Conservation (phyloP, 2,113 vertebrate genomes). For the Sardina pilchardus region DNA sequence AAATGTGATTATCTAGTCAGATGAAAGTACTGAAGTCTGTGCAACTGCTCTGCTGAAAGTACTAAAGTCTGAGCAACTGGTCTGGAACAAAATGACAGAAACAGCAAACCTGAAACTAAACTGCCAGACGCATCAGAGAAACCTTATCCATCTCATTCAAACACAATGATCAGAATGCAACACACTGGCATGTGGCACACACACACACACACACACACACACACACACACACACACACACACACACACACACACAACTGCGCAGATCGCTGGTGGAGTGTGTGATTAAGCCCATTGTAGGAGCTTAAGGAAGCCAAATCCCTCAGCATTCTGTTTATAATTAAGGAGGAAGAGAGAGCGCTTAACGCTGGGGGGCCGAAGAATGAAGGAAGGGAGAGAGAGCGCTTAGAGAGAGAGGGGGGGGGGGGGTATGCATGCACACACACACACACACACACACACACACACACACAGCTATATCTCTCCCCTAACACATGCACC, state of each 20-base stretch:
- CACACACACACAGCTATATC: too few relatives aligned
- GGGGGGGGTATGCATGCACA: too few relatives aligned
- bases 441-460: too few relatives aligned
- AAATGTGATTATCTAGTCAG: too few relatives aligned
- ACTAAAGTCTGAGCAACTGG: background rate
- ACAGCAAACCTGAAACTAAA: too few relatives aligned
- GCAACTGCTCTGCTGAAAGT: too few relatives aligned
- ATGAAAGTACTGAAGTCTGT: too few relatives aligned
- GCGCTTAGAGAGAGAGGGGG: too few relatives aligned
- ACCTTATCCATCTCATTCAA: background rate
- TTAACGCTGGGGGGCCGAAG: too few relatives aligned
- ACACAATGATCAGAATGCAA: background rate
- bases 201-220: slow-evolving; percentile 10
- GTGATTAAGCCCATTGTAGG: slow-evolving; percentile 30
- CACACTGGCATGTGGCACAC: slow-evolving; percentile 21
- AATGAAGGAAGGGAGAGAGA: too few relatives aligned
- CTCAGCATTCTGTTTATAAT: slow-evolving; percentile 30
- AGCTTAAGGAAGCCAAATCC: slow-evolving; percentile 21
- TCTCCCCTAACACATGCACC: too few relatives aligned
- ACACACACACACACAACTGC: background rate
- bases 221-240: background rate
- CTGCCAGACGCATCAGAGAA: too few relatives aligned
- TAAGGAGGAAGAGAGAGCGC: slow-evolving; percentile 6
- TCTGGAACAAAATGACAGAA: background rate
- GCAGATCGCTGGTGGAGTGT: background rate